Evolutionary conservation across 1,140 invertebrate genomes (phyloP).

Genomic region (Manduca sexta): DNA sequence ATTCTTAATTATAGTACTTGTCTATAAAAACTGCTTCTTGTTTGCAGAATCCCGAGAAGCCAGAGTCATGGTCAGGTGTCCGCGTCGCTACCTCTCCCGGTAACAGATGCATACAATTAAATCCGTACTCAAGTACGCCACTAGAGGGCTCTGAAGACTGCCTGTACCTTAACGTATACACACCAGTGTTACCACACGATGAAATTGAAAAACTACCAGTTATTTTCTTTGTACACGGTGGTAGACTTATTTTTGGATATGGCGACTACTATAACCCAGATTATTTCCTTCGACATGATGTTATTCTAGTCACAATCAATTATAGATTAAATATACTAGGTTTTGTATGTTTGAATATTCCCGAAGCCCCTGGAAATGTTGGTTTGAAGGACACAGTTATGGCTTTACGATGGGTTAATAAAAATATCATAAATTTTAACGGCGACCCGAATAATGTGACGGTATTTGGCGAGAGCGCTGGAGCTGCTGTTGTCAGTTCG

Average conservation of each 20-base stretch:
- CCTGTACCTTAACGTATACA: conserved; percentile 65
- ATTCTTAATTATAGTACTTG: background rate
- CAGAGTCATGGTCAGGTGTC: conserved; percentile 74
- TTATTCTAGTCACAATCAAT: conserved; percentile 81
- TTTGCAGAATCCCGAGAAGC: conserved; percentile 60
- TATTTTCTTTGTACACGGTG: conserved; percentile 75
- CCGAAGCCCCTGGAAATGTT: conserved; percentile 77
- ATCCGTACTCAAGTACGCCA: conserved; percentile 46
- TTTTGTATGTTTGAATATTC: conserved; percentile 75
- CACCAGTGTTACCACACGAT: conserved; percentile 42
- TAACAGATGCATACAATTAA: conserved; percentile 67
- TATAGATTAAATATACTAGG: conserved; percentile 79
- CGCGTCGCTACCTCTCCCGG: conserved; percentile 75
- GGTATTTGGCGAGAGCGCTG: conserved; percentile 83
- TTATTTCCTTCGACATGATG: conserved; percentile 77
- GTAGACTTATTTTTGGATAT: conserved; percentile 69
- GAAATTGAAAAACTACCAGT: conserved; percentile 62
- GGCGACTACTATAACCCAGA: conserved; percentile 75
- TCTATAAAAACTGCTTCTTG: background rate
- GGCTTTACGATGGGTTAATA: conserved; percentile 63
- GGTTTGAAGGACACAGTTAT: conserved; percentile 78
- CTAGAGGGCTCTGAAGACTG: conserved; percentile 67
- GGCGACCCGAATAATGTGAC: conserved; percentile 82
- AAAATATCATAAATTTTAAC: conserved; percentile 77
- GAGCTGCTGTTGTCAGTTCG: conserved; percentile 78